Conservation (phyloP, 2,113 vertebrate species). For the Calcarius ornatus region DNA sequence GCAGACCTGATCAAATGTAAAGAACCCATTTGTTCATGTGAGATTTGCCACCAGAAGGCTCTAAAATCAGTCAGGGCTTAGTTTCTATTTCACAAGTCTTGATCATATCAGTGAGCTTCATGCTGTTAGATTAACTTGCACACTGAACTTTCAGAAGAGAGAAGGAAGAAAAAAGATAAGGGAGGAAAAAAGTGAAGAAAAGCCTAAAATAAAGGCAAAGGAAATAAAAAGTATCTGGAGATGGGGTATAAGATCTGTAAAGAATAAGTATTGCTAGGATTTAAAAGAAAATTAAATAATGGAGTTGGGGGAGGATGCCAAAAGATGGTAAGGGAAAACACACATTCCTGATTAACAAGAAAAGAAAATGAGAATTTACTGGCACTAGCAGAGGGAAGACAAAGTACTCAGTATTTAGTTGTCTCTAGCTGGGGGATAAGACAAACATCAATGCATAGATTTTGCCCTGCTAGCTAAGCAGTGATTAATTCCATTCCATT, state of each 20-base stretch:
- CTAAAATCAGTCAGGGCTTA: not conserved
- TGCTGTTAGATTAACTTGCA: constrained; percentile 32
- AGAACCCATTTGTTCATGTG: constrained; percentile 37
- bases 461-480: not conserved
- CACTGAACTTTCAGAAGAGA: constrained; percentile 1
- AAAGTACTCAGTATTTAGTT: not conserved
- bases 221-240: not conserved
- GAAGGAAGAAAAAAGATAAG: not conserved
- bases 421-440: not conserved
- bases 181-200: not conserved
- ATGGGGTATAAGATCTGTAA: not conserved
- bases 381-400: not conserved
- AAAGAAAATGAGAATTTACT: not conserved
- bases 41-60: constrained; percentile 1
- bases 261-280: not conserved
- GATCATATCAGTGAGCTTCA: constrained; percentile 14
- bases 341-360: not conserved
- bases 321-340: not conserved
- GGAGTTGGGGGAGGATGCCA: not conserved
- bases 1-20: not conserved
- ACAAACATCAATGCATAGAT: not conserved
- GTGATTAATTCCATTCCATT: not conserved
- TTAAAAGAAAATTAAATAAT: not conserved
- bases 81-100: constrained; percentile 48
- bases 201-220: not conserved